These are phyloP conservation scores for Trididemnum clinides DNA, from an alignment of 23 tunicate genomes.

Conservation along the genomic window DNA sequence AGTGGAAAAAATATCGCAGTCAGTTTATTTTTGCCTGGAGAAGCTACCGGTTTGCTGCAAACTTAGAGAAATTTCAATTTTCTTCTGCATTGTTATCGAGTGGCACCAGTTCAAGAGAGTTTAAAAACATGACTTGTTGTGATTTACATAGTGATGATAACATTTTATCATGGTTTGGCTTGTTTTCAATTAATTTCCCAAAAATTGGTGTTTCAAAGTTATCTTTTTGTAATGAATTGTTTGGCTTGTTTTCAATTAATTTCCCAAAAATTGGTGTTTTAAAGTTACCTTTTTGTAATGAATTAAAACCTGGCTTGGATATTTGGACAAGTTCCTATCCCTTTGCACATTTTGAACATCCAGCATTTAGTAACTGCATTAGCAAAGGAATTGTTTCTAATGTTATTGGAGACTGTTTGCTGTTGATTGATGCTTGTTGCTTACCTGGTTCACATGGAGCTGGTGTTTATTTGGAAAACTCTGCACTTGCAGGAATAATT, in stretches of 20 bases:
- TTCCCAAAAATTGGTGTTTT: background rate
- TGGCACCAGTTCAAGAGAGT: background rate
- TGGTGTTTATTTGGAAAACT: background rate
- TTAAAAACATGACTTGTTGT: constrained; percentile 17
- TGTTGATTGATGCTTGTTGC: constrained; percentile 63
- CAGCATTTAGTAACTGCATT: constrained; percentile 32
- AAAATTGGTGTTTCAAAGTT: background rate
- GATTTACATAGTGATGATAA: constrained; percentile 5
- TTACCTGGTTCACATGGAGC: constrained; percentile 76
- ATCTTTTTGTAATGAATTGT: background rate
- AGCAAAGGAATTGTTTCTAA: constrained; percentile 66
- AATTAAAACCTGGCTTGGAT: constrained; percentile 32
- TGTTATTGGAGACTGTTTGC: constrained; percentile 19
- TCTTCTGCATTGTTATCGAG: background rate
- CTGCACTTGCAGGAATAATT: constrained; percentile 34
- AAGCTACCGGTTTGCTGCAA: constrained; percentile 2
- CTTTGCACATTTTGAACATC: constrained; percentile 7
- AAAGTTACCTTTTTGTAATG: background rate
- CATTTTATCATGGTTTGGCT: constrained; percentile 51
- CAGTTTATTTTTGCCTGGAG: constrained; percentile 29
- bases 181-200: background rate
- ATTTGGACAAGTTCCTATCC: constrained; percentile 41
- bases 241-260: constrained; percentile 2
- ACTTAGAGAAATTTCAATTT: background rate
- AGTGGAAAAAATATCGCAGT: background rate